Conservation (phyloP, 2,797 vertebrate genomes). For the Rhynchonycteris naso region DNA sequence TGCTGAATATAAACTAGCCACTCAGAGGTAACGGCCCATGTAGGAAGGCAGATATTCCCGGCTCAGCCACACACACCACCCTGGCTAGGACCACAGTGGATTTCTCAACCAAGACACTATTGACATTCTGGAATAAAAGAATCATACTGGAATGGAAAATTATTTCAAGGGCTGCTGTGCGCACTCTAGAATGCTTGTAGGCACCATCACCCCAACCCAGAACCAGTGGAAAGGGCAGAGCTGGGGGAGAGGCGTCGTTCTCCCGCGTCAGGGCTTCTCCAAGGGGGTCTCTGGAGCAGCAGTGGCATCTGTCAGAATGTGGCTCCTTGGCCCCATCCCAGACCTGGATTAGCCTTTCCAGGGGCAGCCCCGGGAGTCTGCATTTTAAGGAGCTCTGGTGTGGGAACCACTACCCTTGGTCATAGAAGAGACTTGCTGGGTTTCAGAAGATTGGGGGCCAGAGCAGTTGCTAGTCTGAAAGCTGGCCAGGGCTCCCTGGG, state of each 20-base stretch:
- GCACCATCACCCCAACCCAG: background rate
- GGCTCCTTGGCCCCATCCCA: background rate
- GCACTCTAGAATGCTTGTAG: background rate
- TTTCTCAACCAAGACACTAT: accelerated
- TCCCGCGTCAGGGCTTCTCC: background rate
- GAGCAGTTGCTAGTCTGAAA: background rate
- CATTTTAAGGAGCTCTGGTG: no score
- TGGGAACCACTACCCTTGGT: background rate
- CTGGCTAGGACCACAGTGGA: accelerated
- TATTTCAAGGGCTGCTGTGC: background rate
- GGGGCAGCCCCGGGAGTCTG: accelerated
- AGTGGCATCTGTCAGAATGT: background rate
- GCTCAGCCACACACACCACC: background rate
- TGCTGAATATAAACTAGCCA: background rate
- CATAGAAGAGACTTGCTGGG: background rate
- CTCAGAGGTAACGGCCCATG: accelerated
- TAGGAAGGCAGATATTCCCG: accelerated
- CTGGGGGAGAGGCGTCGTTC: accelerated
- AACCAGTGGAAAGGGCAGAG: background rate
- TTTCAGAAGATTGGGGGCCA: background rate
- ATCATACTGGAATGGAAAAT: background rate
- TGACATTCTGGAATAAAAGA: background rate
- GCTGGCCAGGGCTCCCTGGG: background rate
- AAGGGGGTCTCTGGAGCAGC: background rate
- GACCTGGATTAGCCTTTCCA: background rate